Conservation (phyloP, 2,888 invertebrate genomes). For the Conistra vaccinii region DNA sequence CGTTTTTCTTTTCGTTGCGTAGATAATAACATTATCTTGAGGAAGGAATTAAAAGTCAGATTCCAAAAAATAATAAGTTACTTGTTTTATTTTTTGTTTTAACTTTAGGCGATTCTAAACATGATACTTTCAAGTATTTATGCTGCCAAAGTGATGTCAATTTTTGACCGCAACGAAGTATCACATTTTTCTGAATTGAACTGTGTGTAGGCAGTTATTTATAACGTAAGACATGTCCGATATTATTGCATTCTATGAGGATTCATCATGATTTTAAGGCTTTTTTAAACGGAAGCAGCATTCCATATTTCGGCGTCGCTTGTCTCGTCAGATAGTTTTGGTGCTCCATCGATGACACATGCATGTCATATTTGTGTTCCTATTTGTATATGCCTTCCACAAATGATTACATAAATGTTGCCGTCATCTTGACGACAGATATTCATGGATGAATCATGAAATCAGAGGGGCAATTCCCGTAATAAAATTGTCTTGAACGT, state of each 20-base stretch:
- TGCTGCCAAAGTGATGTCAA: background rate
- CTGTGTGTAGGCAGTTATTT: background rate
- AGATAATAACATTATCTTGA: constrained; percentile 23
- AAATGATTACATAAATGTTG: no score
- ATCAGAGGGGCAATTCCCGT: no score
- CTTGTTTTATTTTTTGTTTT: background rate
- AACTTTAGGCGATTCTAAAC: background rate
- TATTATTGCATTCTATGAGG: no score
- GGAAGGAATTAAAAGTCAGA: constrained; percentile 12
- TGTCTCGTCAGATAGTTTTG: background rate
- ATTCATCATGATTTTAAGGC: no score
- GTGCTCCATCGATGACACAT: no score
- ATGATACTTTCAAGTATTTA: background rate
- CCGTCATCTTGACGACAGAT: no score
- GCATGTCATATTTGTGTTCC: background rate
- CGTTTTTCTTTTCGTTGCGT: constrained; percentile 18
- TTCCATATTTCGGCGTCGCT: no score
- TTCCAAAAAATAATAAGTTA: background rate
- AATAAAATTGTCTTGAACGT: no score
- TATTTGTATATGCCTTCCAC: no score
- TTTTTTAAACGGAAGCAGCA: background rate
- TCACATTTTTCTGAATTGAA: background rate
- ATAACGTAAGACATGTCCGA: background rate
- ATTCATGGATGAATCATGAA: no score
- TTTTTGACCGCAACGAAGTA: background rate